Percentiles rank a stretch among this genome's conserved stretches.
phyloP scores from a whole-genome alignment of 2,888 invertebrate genomes.

The Dasypolia templi region DNA sequence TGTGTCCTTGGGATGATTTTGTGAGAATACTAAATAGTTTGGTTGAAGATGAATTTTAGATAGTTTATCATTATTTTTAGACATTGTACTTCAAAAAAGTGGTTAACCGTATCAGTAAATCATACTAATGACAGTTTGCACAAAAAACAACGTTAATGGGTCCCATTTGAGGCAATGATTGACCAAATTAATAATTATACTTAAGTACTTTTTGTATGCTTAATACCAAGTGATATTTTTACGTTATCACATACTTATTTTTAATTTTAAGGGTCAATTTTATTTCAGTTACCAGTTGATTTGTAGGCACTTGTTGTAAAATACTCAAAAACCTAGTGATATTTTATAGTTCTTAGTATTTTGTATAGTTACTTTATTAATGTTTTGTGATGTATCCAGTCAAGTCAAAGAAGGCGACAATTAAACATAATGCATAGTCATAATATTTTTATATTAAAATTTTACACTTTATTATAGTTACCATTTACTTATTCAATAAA shows the following conservation, averaged over 20 bases:
- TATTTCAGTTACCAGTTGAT: too few relatives aligned
- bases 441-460: background rate
- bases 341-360: constrained; percentile 3
- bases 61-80: background rate
- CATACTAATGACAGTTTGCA: too few relatives aligned
- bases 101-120: too few relatives aligned
- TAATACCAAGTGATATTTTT: constrained; percentile 2
- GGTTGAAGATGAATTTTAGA: background rate
- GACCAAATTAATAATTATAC: background rate
- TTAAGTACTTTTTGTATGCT: background rate
- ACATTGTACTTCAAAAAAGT: background rate
- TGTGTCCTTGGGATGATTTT: constrained; percentile 82
- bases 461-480: constrained; percentile 7
- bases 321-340: constrained; percentile 31
- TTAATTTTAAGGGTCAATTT: too few relatives aligned
- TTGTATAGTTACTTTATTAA: background rate
- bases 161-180: background rate
- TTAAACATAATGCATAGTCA: background rate
- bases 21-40: constrained; percentile 58
- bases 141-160: too few relatives aligned
- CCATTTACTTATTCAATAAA: constrained; percentile 18
- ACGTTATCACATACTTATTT: background rate
- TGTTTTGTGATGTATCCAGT: background rate
- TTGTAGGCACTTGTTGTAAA: background rate
- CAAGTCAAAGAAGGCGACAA: background rate